Evolutionary conservation across 2,113 vertebrate species (phyloP), one percentile per base, ranked within the genome.

Genomic region (Oncorhynchus nerka): DNA sequence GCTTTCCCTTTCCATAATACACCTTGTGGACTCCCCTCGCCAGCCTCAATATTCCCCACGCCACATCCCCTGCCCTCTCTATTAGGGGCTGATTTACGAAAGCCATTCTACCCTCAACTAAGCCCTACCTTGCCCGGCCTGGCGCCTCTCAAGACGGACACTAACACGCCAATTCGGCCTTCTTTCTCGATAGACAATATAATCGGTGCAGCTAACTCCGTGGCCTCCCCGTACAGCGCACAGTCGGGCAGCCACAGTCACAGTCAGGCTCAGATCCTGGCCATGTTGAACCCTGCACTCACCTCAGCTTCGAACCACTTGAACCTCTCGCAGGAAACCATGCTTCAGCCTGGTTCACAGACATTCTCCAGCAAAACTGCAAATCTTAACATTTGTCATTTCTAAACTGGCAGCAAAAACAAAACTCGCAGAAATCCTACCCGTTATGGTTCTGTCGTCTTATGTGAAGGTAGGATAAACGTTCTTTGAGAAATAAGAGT

Each of bases 171-270:
- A 61, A 92, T 87, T 71, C 93, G 96, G 79, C 96, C 97, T 75
- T 98, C 97, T 1, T 99, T 99, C 91, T 98, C 97, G 72, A 98
- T 99, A 93, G 97, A 99, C 95, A 98, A 97, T 86, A 98, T 99
- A 79, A 98, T 99, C 81, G 96, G 87, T 19, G 93, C 93, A 67
- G 92, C 92, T 30, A 92, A 92, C 85, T 92, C 94, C 22, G 93
- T 92, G 74, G 90, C 86, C 32, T 91, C 95, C 0, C 93, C 95
- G 20, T 95, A 94, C 76, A 84, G 92, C 79, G 84, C 93, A 16
- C 95, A 95, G 78, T 88, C 95, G 39, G 92, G 93, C 80, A 93
- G 93, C 85, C 96, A 95, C 89, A 94, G 95, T 22, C 96, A 96
- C 80, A 93, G 93, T 85, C 96, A 95, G 89, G 94, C 96, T 26